phyloP scores from a whole-genome alignment of 2,888 invertebrate genomes.

The Petrophora chlorosata region DNA sequence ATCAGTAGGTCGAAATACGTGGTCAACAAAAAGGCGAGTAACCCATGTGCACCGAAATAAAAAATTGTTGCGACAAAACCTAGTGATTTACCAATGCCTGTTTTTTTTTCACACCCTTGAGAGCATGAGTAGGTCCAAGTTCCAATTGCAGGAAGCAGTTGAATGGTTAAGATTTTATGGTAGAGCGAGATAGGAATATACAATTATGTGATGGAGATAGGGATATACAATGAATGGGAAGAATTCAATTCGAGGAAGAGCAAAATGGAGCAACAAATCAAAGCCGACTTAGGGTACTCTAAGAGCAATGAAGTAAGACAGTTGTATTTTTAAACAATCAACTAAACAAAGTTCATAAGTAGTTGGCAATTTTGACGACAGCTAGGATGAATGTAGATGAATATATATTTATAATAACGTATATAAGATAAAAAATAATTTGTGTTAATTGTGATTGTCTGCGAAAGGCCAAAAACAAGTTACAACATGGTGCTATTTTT shows the following conservation, averaged over 20 bases:
- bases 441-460: not conserved
- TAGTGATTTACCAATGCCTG: conserved; percentile 13
- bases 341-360: not conserved
- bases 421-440: not conserved
- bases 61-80: conserved; percentile 14
- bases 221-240: conserved; percentile 19
- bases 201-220: too few relatives aligned
- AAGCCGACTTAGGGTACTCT: not conserved
- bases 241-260: conserved; percentile 20
- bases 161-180: conserved; percentile 32
- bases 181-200: conserved; percentile 24
- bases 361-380: not conserved
- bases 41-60: too few relatives aligned
- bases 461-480: not conserved
- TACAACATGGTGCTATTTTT: not conserved
- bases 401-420: conserved; percentile 1
- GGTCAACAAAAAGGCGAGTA: not conserved
- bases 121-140: conserved; percentile 23
- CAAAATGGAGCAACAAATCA: conserved; percentile 3
- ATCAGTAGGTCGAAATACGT: too few relatives aligned
- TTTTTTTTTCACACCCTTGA: conserved; percentile 25
- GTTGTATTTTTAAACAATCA: not conserved
- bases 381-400: not conserved
- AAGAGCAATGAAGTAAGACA: not conserved
- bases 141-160: conserved; percentile 34